Evolutionary conservation across 2,888 invertebrate species (phyloP), one percentile per base, ranked within the genome.

Genomic region (Capitulum mitella): DNA sequence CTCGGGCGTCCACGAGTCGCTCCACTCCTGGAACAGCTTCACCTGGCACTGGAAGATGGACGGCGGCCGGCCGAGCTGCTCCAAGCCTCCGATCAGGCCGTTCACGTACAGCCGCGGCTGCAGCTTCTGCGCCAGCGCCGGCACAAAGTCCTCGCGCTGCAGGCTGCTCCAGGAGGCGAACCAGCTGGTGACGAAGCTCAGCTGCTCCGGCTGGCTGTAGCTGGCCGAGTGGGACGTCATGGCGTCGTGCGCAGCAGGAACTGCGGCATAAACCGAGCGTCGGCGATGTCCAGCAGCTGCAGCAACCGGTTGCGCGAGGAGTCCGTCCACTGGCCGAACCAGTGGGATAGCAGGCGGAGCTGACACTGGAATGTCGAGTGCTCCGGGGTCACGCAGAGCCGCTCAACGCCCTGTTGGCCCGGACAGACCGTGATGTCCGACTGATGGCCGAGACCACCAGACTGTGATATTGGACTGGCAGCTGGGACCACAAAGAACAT

Each of bases 31-130:
- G 81, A 86, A 86, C 8, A 86, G 83, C 81, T 86, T 85, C 80
- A 86, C 82, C 82, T 86, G 85, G 80, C 86, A 86, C 82, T 86
- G 84, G 81, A 86, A 86, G 46, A 86, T 85, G 79, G 84, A 85
- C 14, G 86, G 86, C 48, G 85, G 85, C 78, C 83, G 83, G 78
- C 85, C 85, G 29, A 81, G 78, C 77, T 78, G 78, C 77, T 81
- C 75, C 40, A 81, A 75, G 32, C 79, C 80, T n/a, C 75, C 75
- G n/a, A 75, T 46, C 75, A 75, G 75, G 1, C 75, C 75, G 75
- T 75, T 75, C 8, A 75, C 75, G 46, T 46, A 75, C 29, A 75
- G 43, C 0, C 46, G n/a, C 2, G 75, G 75, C n/a, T 46, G 26
- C n/a, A 75, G 43, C n/a, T 43, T 46, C 75, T 75, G 75, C 29